Evolutionary conservation across 23 tunicate genomes (phyloP), one percentile per base, ranked within the genome.

Genomic region (Halocynthia aurantium): DNA sequence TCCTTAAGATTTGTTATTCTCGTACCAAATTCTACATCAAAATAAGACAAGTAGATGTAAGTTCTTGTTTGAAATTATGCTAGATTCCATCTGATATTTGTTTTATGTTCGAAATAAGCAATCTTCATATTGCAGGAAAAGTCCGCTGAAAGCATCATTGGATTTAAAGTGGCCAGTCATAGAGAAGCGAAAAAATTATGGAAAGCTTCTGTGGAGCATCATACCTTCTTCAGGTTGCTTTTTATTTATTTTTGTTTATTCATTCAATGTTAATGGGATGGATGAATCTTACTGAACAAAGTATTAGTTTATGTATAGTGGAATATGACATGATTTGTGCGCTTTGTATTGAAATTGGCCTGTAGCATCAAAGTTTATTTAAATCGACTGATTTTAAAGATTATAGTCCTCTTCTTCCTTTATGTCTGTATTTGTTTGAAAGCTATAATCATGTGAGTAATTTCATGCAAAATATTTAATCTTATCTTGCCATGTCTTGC

Each of bases 141-240:
- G 49, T 52, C 12, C 17, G 80, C 54, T 20, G 62, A 86, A 22
- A 85, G 84, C 81, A 84, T 89, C 76, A 76, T 89, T 71, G 96
- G 88, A 58, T 89, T 84, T 61, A 89, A 89, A 62, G 52, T 89
- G 77, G 83, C 81, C 12, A 89, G 84, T 76, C 96, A 89, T 54
- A 72, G 88, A 52, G 84, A 88, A 4, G 96, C 96, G 12, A 89
- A 89, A 60, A 80, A 70, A 22, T 66, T 83, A 52, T 89, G 96
- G 96, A 89, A 84, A 71, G 84, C 96, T 31, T 77, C 86, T 4
- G 96, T 89, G 7, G 96, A 89, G 53, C 96, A 89, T 70, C 89
- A 89, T 70, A 83, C 89, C 31, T 89, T 89, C 57, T 89, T 89
- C 83, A 84, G 96, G 96, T 89, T 7, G 1, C 18, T 72, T 10